phyloP scores from a whole-genome alignment of 2,888 invertebrate genomes.

The Spisula subtruncata region DNA sequence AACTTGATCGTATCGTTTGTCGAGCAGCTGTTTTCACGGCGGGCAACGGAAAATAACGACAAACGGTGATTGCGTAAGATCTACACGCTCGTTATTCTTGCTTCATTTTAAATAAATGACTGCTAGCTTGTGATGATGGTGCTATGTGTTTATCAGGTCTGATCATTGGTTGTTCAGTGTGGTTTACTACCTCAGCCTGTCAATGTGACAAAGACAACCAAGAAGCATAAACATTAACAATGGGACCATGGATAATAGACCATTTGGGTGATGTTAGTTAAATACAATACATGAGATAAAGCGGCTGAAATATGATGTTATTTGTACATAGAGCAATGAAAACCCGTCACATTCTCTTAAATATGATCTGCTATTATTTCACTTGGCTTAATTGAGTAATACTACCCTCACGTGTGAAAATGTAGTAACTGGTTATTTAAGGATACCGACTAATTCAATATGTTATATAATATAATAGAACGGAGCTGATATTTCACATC shows the following conservation, averaged over 20 bases:
- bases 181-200: constrained; percentile 56
- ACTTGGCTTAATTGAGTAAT: constrained; percentile 33
- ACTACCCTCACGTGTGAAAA: constrained; percentile 15
- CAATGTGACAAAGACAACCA: constrained; percentile 31
- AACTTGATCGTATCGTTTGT: constrained; percentile 55
- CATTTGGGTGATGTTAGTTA: constrained; percentile 22
- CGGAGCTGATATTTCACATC: not conserved
- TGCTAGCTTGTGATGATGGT: constrained; percentile 54
- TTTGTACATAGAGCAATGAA: constrained; percentile 39
- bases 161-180: constrained; percentile 55
- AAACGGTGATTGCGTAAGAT: constrained; percentile 63
- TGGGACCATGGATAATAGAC: constrained; percentile 34
- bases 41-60: constrained; percentile 45
- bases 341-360: constrained; percentile 18
- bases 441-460: not conserved
- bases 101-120: constrained; percentile 61
- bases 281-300: constrained; percentile 35
- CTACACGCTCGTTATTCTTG: constrained; percentile 50
- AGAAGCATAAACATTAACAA: constrained; percentile 44
- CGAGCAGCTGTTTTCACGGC: constrained; percentile 57
- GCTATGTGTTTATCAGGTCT: constrained; percentile 63
- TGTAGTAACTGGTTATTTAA: not conserved
- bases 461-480: not conserved
- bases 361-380: constrained; percentile 36
- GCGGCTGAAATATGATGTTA: constrained; percentile 44